phyloP scores from a whole-genome alignment of 2,888 invertebrate genomes.

The Epinotia bilunana region DNA sequence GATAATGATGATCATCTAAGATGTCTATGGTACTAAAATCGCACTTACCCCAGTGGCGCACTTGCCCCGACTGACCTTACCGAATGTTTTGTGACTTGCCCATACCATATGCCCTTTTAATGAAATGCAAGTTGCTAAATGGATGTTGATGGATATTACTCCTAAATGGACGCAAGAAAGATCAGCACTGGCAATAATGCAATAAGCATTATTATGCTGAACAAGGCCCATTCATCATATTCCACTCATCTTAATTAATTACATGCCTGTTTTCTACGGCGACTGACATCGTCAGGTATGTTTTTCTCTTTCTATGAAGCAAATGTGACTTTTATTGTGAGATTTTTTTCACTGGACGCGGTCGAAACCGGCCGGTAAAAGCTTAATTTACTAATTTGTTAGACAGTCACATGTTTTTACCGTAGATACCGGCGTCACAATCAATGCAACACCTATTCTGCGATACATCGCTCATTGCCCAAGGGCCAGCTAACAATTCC shows the following conservation, averaged over 20 bases:
- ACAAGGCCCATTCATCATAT: not conserved
- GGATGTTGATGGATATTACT: not conserved
- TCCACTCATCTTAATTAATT: not conserved
- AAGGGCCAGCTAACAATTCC: constrained; percentile 52
- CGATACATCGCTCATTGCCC: constrained; percentile 58
- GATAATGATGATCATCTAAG: no score
- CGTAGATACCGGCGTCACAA: constrained; percentile 50
- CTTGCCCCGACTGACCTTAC: no score
- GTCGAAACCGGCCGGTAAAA: not conserved
- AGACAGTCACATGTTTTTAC: constrained; percentile 4
- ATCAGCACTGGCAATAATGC: not conserved
- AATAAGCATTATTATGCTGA: not conserved
- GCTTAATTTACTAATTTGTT: not conserved
- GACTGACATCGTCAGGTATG: not conserved
- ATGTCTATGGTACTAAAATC: no score
- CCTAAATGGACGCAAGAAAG: not conserved
- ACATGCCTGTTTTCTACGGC: not conserved
- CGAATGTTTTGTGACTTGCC: no score
- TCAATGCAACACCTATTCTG: constrained; percentile 54
- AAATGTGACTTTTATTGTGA: not conserved
- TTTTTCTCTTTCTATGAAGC: not conserved
- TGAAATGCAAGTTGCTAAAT: no score
- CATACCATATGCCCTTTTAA: no score
- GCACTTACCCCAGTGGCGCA: no score
- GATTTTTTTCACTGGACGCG: not conserved